Percentiles rank a stretch among this genome's conserved stretches.
Conservation (phyloP, 1,140 invertebrate species). For the Euwallacea fornicatus region DNA sequence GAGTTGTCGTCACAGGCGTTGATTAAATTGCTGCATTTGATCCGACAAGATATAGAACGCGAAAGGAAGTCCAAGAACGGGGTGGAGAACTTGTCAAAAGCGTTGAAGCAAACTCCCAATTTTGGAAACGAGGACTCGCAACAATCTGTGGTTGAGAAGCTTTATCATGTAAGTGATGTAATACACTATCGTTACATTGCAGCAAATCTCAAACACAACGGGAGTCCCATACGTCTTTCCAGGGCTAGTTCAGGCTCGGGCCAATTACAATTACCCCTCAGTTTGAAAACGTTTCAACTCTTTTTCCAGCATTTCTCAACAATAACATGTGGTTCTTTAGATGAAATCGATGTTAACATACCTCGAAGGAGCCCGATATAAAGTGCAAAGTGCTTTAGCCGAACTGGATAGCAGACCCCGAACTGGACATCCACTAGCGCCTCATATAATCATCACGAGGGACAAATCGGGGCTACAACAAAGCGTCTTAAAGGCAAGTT, state of each 20-base stretch:
- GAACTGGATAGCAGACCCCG: conserved; percentile 77
- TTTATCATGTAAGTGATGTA: conserved; percentile 76
- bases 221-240: too few species aligned
- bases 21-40: conserved; percentile 78
- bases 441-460: conserved; percentile 83
- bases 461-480: conserved; percentile 89
- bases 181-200: too few species aligned
- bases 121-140: conserved; percentile 88
- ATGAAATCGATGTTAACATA: conserved; percentile 91
- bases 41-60: conserved; percentile 82
- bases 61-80: conserved; percentile 84
- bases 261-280: too few species aligned
- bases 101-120: conserved; percentile 87
- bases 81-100: conserved; percentile 85
- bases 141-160: conserved; percentile 87
- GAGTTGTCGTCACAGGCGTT: conserved; percentile 58
- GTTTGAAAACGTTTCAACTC: too few species aligned
- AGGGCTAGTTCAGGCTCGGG: too few species aligned
- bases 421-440: conserved; percentile 76
- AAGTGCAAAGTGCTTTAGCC: conserved; percentile 78
- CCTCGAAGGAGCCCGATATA: conserved; percentile 85
- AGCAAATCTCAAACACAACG: too few species aligned
- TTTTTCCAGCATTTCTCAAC: too few species aligned
- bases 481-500: conserved; percentile 75
- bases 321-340: conserved; percentile 56